Evolutionary conservation across 2,888 invertebrate species (phyloP), one percentile per base, ranked within the genome.

Genomic region (Allygus modestus): DNA sequence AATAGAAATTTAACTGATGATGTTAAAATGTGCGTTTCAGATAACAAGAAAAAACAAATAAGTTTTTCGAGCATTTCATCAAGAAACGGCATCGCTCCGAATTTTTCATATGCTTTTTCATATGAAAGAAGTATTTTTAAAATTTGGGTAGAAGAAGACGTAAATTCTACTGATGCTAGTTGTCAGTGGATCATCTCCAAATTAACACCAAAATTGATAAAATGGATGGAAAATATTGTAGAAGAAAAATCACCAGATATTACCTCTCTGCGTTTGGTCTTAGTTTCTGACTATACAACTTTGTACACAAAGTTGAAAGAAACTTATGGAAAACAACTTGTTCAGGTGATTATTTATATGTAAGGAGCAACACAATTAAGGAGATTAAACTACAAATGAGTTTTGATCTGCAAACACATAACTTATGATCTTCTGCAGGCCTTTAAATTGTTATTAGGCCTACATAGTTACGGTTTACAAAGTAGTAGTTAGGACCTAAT

Each of bases 321-420:
- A 0, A 97, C 95, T 90, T 96, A 98, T 92, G 96, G 96, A 0
- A 91, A 92, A 84, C 91, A 93, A 85, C 93, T 97, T 89, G 93
- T 96, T 12, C 92, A 95, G 92, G 96, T 95, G 90, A 89, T 87
- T 20, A 58, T 7, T 26, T 51, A 37, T 37, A 7, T 37, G 4
- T 37, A 7, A 4, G 11, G 11, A 37, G 37, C 37, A 37, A 37
- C 37, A 37, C 11, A 37, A 37, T 11, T 37, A 37, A 7, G 4
- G 7, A 7, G 7, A 37, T 37, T 7, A 37, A 37, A 37, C 11
- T 7, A 4, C 37, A 4, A 37, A 37, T 37, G 11, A 37, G 11
- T 7, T 37, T 37, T 37, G 37, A 37, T 11, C 37, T 37, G 11
- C 4, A 4, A 11, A 37, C 37, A 37, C 37, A 4, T 7, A 11